phyloP scores from a whole-genome alignment of 2,888 invertebrate genomes.

The Drosophila nigricruria region DNA sequence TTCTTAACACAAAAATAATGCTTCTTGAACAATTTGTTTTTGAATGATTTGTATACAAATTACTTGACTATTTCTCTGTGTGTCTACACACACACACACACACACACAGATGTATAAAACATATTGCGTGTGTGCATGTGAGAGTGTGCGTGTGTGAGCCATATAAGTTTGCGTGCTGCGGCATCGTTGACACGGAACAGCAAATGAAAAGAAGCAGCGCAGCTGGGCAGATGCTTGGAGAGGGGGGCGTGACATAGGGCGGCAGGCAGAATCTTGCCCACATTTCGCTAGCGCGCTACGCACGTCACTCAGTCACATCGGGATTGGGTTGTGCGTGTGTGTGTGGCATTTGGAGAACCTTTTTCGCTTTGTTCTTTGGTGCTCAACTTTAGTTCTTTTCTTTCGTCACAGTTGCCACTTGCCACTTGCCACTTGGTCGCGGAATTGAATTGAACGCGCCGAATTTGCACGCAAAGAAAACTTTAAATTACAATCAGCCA shows the following conservation, averaged over 20 bases:
- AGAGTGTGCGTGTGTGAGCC: slow-evolving; percentile 16
- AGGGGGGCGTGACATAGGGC: not conserved
- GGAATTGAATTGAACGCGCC: slow-evolving; percentile 70
- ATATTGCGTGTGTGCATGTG: not conserved
- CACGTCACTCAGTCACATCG: slow-evolving; percentile 49
- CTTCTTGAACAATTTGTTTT: not conserved
- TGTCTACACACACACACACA: not conserved
- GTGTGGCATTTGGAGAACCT: slow-evolving; percentile 13
- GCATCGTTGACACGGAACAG: slow-evolving; percentile 57
- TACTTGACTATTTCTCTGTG: not conserved
- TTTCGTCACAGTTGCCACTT: slow-evolving; percentile 38
- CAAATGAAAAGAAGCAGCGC: slow-evolving; percentile 23
- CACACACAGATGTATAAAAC: not conserved
- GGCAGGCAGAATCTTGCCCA: slow-evolving; percentile 21
- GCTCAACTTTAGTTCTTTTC: slow-evolving; percentile 39
- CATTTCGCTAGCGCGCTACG: slow-evolving; percentile 49
- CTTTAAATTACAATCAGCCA: slow-evolving; percentile 64
- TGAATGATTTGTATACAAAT: not conserved
- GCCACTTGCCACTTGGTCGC: slow-evolving; percentile 40
- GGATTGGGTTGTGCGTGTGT: not conserved
- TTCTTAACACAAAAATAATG: not conserved
- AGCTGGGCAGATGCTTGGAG: not conserved
- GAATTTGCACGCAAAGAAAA: slow-evolving; percentile 44
- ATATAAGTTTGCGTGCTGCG: slow-evolving; percentile 65
- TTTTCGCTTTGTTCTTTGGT: slow-evolving; percentile 44